phyloP scores from a whole-genome alignment of 2,113 vertebrate species.

The Ophthalmolycus amberensis region DNA sequence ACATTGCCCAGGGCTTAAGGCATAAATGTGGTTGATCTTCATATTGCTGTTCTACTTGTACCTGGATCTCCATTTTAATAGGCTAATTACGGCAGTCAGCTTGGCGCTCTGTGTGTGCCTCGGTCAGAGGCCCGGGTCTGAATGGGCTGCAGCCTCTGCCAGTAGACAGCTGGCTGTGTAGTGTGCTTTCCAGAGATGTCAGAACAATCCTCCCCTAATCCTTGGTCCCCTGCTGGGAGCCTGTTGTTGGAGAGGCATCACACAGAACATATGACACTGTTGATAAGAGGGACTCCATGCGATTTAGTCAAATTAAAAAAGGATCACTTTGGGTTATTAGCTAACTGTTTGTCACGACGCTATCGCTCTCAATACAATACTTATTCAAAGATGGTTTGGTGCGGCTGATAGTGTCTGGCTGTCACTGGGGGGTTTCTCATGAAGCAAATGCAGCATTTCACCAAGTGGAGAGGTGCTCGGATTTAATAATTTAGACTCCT shows the following conservation, averaged over 20 bases:
- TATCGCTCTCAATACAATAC: conserved; percentile 44
- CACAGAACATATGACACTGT: conserved; percentile 70
- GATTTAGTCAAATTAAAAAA: conserved; percentile 70
- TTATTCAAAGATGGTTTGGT: conserved; percentile 42
- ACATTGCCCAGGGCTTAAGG: conserved; percentile 70
- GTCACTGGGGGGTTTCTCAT: conserved; percentile 48
- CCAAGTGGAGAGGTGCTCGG: conserved; percentile 36
- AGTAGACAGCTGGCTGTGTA: conserved; percentile 53
- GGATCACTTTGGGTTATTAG: conserved; percentile 67
- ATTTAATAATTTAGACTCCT: conserved; percentile 65
- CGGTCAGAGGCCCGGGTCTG: conserved; percentile 49
- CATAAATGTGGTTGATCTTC: conserved; percentile 75
- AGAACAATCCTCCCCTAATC: conserved; percentile 75
- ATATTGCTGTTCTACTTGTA: conserved; percentile 68
- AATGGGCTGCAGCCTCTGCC: conserved; percentile 49
- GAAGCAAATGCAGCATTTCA: conserved; percentile 40
- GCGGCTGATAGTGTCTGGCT: conserved; percentile 35
- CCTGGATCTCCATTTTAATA: conserved; percentile 83
- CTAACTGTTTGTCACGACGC: conserved; percentile 51
- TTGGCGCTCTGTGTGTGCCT: conserved; percentile 17
- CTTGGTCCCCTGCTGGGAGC: conserved; percentile 65
- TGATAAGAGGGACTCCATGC: conserved; percentile 72
- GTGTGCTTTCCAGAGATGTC: conserved; percentile 61
- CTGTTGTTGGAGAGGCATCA: conserved; percentile 67
- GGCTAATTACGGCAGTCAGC: conserved; percentile 73